A percentile compares a stretch with the other conserved stretches of the same genome.
These are phyloP conservation scores for Thereva unica DNA, from an alignment of 2,888 invertebrate species.

Conservation along the genomic window DNA sequence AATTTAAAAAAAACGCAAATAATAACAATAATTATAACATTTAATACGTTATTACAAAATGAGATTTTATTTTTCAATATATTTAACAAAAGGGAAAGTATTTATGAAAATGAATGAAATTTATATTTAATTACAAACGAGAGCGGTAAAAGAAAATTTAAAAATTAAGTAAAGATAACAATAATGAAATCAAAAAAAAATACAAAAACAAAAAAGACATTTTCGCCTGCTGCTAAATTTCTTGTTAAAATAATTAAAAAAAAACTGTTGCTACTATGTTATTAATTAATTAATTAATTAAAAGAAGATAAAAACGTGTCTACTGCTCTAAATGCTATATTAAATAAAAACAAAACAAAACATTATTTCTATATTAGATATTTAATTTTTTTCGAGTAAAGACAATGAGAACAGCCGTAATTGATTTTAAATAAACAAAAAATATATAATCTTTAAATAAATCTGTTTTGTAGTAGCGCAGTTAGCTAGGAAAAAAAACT, in stretches of 20 bases:
- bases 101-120: neutral
- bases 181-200: neutral
- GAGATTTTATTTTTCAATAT: too few relatives aligned
- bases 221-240: slow-evolving; percentile 22
- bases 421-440: neutral
- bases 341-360: too few relatives aligned
- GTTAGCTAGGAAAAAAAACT: slow-evolving; percentile 30
- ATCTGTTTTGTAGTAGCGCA: slow-evolving; percentile 24
- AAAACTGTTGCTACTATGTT: slow-evolving; percentile 14
- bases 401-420: too few relatives aligned
- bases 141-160: neutral
- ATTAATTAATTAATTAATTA: neutral
- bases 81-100: neutral
- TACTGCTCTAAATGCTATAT: too few relatives aligned
- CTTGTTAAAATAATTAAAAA: slow-evolving; percentile 15
- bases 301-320: too few relatives aligned
- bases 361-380: too few relatives aligned
- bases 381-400: too few relatives aligned
- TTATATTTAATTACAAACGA: slow-evolving; percentile 14
- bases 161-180: neutral
- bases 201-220: slow-evolving; percentile 15
- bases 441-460: slow-evolving; percentile 3
- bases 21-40: too few relatives aligned
- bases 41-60: too few relatives aligned
- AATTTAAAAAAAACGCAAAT: too few relatives aligned